Conservation (phyloP, 2,113 vertebrate species). For the Acrocephalus arundinaceus region DNA sequence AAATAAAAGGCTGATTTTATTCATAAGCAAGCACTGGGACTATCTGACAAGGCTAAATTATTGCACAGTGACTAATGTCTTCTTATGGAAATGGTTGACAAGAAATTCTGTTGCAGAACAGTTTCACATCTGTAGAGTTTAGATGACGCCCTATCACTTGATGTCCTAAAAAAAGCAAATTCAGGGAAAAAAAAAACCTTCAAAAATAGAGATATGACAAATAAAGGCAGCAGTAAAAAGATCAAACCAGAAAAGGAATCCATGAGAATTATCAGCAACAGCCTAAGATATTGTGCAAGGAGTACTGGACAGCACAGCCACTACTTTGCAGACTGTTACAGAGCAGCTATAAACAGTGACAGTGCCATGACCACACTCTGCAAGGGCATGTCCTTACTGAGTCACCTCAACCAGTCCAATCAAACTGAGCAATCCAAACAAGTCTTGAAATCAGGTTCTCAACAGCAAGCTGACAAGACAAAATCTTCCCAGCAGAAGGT, state of each 20-base stretch:
- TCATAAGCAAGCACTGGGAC: background rate
- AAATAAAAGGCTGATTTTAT: constrained; percentile 14
- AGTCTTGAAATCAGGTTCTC: background rate
- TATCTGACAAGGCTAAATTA: background rate
- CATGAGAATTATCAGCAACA: background rate
- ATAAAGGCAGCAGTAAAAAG: background rate
- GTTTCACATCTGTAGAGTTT: background rate
- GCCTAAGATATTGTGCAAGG: background rate
- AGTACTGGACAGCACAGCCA: background rate
- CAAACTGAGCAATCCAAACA: background rate
- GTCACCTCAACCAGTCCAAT: background rate
- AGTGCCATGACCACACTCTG: background rate
- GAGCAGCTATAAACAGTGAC: background rate
- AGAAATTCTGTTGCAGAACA: background rate
- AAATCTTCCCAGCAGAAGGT: background rate
- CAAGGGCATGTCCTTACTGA: background rate
- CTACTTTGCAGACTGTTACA: background rate
- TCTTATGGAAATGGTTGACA: background rate
- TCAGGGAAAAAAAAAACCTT: background rate
- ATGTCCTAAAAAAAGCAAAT: background rate
- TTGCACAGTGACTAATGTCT: background rate
- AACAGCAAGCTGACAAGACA: background rate
- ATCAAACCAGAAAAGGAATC: background rate
- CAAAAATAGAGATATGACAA: background rate
- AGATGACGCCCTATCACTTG: background rate